A percentile compares a stretch with the other conserved stretches of the same genome.
These are phyloP conservation scores for Macaria notata DNA, from an alignment of 2,888 invertebrate species.

Conservation along the genomic window DNA sequence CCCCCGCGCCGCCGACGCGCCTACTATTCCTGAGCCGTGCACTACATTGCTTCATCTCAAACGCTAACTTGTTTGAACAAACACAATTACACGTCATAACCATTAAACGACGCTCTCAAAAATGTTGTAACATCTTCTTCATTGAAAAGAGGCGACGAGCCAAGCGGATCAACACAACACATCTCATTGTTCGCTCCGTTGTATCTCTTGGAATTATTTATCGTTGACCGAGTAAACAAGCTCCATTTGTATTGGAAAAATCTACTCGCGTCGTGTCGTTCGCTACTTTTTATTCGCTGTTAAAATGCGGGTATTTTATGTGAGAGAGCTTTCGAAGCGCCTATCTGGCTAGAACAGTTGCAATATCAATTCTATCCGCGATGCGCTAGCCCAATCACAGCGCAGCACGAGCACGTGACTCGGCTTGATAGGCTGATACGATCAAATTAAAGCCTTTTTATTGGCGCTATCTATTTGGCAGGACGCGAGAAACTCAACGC, in stretches of 20 bases:
- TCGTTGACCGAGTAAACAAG: slow-evolving; percentile 36
- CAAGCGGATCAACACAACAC: slow-evolving; percentile 27
- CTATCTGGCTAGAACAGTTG: too few species aligned
- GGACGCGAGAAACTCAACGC: slow-evolving; percentile 33
- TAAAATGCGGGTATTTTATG: neutral
- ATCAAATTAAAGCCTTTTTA: neutral
- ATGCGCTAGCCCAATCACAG: too few species aligned
- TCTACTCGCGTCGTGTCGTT: slow-evolving; percentile 36
- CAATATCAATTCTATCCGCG: too few species aligned
- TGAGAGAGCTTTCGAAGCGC: too few species aligned
- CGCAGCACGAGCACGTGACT: too few species aligned
- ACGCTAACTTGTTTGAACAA: slow-evolving; percentile 45
- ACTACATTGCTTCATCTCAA: slow-evolving; percentile 59
- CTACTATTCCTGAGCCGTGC: slow-evolving; percentile 67
- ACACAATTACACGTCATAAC: slow-evolving; percentile 40
- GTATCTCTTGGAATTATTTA: slow-evolving; percentile 34
- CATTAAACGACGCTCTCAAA: slow-evolving; percentile 34
- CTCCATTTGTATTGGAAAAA: slow-evolving; percentile 36
- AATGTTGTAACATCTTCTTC: slow-evolving; percentile 34
- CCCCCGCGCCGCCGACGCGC: slow-evolving; percentile 65
- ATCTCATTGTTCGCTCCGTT: slow-evolving; percentile 30
- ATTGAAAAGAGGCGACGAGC: slow-evolving; percentile 35
- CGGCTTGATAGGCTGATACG: too few species aligned
- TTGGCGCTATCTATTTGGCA: slow-evolving; percentile 34
- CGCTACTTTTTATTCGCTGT: slow-evolving; percentile 37